phyloP scores from a whole-genome alignment of 2,888 invertebrate genomes.

The Pegoplata infirma region DNA sequence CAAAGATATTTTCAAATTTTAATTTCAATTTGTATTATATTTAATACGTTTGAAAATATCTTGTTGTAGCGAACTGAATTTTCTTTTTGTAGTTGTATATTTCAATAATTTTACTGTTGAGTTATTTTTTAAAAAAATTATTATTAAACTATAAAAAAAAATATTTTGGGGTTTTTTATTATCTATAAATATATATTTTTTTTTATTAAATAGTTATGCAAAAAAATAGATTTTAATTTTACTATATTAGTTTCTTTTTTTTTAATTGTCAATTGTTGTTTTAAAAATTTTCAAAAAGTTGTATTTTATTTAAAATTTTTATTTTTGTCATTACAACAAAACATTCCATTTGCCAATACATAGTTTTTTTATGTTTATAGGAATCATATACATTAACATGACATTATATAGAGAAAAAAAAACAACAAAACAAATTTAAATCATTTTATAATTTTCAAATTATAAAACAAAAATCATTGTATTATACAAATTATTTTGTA shows the following conservation, averaged over 20 bases:
- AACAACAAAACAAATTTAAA: too few species aligned
- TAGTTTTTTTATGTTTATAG: conserved; percentile 24
- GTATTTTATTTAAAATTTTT: conserved; percentile 22
- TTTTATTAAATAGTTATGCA: conserved; percentile 55
- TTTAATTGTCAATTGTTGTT: conserved; percentile 56
- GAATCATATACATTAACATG: conserved; percentile 11
- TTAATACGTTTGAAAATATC: conserved; percentile 5
- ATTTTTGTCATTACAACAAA: conserved; percentile 41
- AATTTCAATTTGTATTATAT: conserved; percentile 13
- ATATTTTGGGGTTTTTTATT: conserved; percentile 43
- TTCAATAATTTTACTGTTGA: conserved; percentile 55
- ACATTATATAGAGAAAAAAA: conserved; percentile 6
- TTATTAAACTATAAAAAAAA: conserved; percentile 34
- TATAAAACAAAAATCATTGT: conserved; percentile 31
- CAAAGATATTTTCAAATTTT: conserved; percentile 14
- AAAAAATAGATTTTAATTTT: conserved; percentile 8
- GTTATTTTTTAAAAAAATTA: conserved; percentile 51
- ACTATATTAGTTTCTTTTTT: conserved; percentile 44
- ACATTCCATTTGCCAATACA: conserved; percentile 61
- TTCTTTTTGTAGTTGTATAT: conserved; percentile 50
- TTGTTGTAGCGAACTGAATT: too few species aligned
- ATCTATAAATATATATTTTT: conserved; percentile 30
- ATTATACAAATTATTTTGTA: conserved; percentile 22
- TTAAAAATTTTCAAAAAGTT: conserved; percentile 49
- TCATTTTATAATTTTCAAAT: background rate